A percentile compares a stretch with the other conserved stretches of the same genome.
phyloP scores from a whole-genome alignment of 2,888 invertebrate genomes.

The Caenorhabditis imperialis region DNA sequence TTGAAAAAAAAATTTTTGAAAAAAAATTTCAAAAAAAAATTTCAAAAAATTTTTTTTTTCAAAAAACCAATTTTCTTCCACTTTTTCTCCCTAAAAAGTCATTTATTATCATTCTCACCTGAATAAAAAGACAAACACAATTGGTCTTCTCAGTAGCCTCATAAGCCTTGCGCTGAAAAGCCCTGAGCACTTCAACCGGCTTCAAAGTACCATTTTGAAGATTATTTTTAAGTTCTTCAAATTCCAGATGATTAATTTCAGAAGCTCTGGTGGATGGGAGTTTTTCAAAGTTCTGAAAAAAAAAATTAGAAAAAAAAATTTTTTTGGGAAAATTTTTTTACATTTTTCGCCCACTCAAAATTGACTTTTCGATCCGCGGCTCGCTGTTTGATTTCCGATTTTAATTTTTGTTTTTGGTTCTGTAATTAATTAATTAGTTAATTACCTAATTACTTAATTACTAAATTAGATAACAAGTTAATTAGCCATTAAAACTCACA shows the following conservation, averaged over 20 bases:
- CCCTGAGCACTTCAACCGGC: conserved; percentile 65
- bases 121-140: conserved; percentile 66
- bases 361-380: conserved; percentile 23
- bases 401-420: conserved; percentile 21
- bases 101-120: conserved; percentile 10
- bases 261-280: conserved; percentile 29
- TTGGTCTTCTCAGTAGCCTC: conserved; percentile 68
- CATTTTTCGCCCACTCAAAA: conserved; percentile 41
- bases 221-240: conserved; percentile 42
- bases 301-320: not conserved
- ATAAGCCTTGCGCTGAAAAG: conserved; percentile 69
- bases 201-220: conserved; percentile 56
- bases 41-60: too few species aligned
- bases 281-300: conserved; percentile 27
- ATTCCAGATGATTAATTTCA: conserved; percentile 14
- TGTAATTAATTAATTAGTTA: conserved; percentile 1
- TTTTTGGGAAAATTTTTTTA: not conserved
- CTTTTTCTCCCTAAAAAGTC: not conserved
- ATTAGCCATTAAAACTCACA: conserved; percentile 34
- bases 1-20: too few species aligned
- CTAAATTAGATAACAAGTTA: not conserved
- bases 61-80: too few species aligned
- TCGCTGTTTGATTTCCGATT: conserved; percentile 19
- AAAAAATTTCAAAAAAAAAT: too few species aligned
- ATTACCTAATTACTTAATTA: not conserved